phyloP scores from a whole-genome alignment of 2,888 invertebrate genomes.

The Linnaemya vulpina region DNA sequence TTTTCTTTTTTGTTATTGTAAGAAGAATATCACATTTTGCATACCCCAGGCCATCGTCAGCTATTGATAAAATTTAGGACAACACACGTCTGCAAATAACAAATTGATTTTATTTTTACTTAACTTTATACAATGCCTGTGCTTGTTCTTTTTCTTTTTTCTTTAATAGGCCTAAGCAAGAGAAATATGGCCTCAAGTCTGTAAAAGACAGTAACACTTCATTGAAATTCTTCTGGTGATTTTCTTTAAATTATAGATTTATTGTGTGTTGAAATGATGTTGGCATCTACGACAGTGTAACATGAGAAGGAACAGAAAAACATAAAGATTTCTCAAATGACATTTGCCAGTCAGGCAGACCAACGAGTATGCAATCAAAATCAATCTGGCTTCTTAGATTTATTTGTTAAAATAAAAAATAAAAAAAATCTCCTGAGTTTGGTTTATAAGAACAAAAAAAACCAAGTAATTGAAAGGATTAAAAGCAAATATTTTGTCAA shows the following conservation, averaged over 20 bases:
- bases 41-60: background rate
- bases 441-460: background rate
- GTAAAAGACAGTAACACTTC: slow-evolving; percentile 13
- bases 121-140: background rate
- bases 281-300: slow-evolving; percentile 16
- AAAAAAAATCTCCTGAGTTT: background rate
- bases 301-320: background rate
- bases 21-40: background rate
- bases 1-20: background rate
- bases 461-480: slow-evolving; percentile 6
- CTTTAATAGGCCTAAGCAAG: background rate
- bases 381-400: background rate
- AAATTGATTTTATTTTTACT: slow-evolving; percentile 33
- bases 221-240: slow-evolving; percentile 55
- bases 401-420: background rate
- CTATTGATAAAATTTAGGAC: slow-evolving; percentile 25
- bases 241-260: slow-evolving; percentile 52
- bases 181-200: slow-evolving; percentile 26
- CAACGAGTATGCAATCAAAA: slow-evolving; percentile 7
- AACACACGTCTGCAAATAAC: slow-evolving; percentile 23
- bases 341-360: background rate
- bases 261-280: slow-evolving; percentile 57
- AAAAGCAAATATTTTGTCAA: slow-evolving; percentile 1
- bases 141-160: background rate
- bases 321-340: background rate